Evolutionary conservation across 2,113 vertebrate species (phyloP).

Genomic region (Melanocharis versteri): DNA sequence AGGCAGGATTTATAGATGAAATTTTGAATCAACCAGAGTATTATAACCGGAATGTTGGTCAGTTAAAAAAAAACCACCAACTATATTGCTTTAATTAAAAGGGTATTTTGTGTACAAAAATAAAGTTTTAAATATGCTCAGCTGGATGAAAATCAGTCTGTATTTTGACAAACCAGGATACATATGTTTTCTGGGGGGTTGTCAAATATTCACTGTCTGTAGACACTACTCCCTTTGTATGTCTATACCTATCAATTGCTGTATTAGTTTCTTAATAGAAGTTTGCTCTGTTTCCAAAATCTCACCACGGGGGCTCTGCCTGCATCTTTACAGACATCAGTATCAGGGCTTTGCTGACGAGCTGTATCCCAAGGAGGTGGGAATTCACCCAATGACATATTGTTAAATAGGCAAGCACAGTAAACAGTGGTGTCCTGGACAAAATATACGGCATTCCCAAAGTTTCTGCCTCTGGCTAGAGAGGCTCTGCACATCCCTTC

Average conservation of each 20-base stretch:
- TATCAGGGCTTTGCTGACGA: background rate
- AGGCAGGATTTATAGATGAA: background rate
- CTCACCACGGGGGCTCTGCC: background rate
- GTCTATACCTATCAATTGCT: background rate
- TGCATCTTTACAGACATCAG: background rate
- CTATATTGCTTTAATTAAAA: background rate
- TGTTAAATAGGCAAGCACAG: background rate
- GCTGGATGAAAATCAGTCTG: background rate
- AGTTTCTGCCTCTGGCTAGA: background rate
- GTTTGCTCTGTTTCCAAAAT: background rate
- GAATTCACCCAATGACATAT: background rate
- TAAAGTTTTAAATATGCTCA: background rate
- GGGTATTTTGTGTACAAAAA: background rate
- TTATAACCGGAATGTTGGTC: background rate
- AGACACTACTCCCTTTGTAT: background rate
- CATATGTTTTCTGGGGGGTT: background rate
- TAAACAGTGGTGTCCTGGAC: background rate
- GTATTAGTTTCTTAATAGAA: background rate
- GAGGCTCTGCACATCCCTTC: background rate
- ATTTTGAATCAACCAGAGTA: background rate
- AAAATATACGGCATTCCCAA: background rate
- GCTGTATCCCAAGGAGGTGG: background rate
- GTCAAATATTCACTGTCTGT: background rate
- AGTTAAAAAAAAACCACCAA: background rate
- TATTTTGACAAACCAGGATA: background rate